These are phyloP conservation scores for Selene dorsalis DNA, from an alignment of 2,797 vertebrate genomes.

Conservation along the genomic window DNA sequence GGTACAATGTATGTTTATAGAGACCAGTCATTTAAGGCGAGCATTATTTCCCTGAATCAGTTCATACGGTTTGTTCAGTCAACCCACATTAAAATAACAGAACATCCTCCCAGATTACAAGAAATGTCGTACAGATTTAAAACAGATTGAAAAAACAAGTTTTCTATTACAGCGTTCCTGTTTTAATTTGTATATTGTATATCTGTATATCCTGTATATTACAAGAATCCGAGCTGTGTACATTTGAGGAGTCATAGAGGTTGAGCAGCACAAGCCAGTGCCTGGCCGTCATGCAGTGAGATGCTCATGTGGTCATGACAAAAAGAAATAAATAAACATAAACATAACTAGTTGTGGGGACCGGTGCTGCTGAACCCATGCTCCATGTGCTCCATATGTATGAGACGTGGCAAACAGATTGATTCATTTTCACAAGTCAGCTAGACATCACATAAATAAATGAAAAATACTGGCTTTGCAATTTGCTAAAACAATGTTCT, in stretches of 20 bases:
- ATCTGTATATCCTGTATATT: too few relatives aligned
- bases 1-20: too few relatives aligned
- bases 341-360: background rate
- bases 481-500: slow-evolving; percentile 58
- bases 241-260: background rate
- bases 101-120: too few relatives aligned
- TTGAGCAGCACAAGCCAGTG: background rate
- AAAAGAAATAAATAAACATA: background rate
- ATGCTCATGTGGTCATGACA: background rate
- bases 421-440: slow-evolving; percentile 12
- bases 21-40: too few relatives aligned
- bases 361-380: background rate
- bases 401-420: background rate
- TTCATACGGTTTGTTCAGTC: too few relatives aligned
- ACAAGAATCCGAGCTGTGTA: background rate
- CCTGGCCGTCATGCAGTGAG: background rate
- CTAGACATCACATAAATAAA: slow-evolving; percentile 31
- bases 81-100: too few relatives aligned
- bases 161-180: too few relatives aligned
- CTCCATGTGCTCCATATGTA: background rate
- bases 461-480: background rate
- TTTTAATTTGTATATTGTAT: too few relatives aligned
- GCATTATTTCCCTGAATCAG: too few relatives aligned
- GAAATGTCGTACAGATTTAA: too few relatives aligned
- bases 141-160: too few relatives aligned